These are phyloP conservation scores for Hylomyscus alleni DNA, from an alignment of 2,797 vertebrate genomes.

Conservation along the genomic window DNA sequence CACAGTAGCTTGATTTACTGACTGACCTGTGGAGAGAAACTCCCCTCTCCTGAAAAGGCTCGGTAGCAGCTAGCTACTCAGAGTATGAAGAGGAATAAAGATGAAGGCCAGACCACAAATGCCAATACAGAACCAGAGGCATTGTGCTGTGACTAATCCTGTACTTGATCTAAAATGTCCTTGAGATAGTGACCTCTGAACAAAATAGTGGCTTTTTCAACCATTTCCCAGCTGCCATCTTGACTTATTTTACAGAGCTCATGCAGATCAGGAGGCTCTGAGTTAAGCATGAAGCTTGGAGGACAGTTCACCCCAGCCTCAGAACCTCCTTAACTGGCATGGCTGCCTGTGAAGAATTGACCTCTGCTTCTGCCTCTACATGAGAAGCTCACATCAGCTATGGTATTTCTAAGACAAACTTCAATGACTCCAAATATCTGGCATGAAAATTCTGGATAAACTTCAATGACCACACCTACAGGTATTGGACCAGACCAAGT, in stretches of 20 bases:
- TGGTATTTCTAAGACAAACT: neutral
- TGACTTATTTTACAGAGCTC: neutral
- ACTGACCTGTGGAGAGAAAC: neutral
- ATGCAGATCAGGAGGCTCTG: neutral
- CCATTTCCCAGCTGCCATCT: neutral
- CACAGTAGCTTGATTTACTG: neutral
- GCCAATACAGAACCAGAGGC: neutral
- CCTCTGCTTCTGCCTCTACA: too few relatives aligned
- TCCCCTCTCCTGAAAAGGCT: neutral
- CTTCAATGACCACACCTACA: neutral
- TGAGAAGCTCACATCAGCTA: fast-evolving
- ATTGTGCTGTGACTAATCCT: neutral
- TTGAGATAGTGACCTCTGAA: neutral
- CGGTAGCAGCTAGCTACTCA: neutral
- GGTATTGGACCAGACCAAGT: neutral
- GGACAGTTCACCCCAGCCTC: neutral
- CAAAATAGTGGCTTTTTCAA: neutral
- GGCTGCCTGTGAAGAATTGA: neutral
- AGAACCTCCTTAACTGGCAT: too few relatives aligned
- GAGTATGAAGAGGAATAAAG: fast-evolving
- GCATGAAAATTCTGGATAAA: neutral
- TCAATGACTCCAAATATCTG: neutral
- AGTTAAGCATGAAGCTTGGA: neutral
- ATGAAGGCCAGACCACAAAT: neutral
- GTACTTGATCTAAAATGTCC: too few relatives aligned